phyloP scores from a whole-genome alignment of 2,113 vertebrate genomes.

The Junco hyemalis region DNA sequence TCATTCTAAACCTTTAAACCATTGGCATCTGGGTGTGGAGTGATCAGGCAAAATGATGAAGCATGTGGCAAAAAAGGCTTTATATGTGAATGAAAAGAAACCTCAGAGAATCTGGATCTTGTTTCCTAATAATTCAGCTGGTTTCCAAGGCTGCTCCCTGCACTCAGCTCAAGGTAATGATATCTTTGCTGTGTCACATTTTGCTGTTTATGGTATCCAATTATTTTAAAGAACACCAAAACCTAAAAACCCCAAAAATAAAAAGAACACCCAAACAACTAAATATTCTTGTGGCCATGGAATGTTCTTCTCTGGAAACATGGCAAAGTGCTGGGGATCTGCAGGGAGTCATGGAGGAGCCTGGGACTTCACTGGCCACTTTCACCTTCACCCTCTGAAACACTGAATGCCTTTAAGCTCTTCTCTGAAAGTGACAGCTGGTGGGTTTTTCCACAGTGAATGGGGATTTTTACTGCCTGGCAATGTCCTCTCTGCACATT shows the following conservation, averaged over 20 bases:
- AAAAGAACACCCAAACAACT: not conserved
- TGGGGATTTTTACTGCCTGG: not conserved
- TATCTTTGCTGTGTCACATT: not conserved
- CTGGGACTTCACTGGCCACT: not conserved
- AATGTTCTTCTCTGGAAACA: not conserved
- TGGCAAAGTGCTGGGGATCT: not conserved
- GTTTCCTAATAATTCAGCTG: not conserved
- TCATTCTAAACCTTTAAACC: not conserved
- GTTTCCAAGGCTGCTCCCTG: not conserved
- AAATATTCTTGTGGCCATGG: not conserved
- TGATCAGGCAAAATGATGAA: not conserved
- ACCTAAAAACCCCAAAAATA: not conserved
- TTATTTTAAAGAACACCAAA: not conserved
- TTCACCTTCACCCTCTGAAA: not conserved
- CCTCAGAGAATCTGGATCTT: not conserved
- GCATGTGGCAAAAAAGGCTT: not conserved
- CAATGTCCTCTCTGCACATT: fast-evolving
- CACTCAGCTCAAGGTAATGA: not conserved
- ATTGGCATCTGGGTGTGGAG: not conserved
- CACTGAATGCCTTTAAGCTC: fast-evolving
- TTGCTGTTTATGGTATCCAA: not conserved
- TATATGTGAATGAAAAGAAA: not conserved
- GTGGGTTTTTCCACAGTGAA: not conserved
- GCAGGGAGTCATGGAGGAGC: not conserved
- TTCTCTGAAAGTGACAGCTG: not conserved